These are phyloP conservation scores for Lampris incognitus DNA, from an alignment of 2,113 vertebrate species.

Conservation along the genomic window DNA sequence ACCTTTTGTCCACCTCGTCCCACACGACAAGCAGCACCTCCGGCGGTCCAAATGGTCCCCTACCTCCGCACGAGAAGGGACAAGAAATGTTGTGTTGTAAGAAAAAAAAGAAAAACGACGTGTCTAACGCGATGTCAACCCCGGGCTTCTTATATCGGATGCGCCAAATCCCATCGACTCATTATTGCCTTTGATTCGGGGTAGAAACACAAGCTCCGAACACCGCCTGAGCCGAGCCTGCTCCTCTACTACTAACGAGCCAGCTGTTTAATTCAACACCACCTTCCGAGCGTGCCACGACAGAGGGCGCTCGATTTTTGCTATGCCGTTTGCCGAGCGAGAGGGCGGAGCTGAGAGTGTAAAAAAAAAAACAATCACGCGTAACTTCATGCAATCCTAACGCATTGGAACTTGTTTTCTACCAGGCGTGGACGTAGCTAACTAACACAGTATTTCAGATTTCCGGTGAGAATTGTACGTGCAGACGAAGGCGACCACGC, in stretches of 20 bases:
- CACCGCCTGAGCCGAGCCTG: no score
- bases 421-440: no score
- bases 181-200: background rate
- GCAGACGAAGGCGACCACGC: no score
- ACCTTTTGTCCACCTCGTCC: slow-evolving; percentile 3
- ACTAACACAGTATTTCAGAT: no score
- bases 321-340: background rate
- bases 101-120: background rate
- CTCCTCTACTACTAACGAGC: slow-evolving; percentile 49
- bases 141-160: background rate
- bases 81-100: background rate
- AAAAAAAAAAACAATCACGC: background rate
- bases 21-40: background rate
- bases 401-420: no score
- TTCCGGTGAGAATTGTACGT: no score
- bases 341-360: background rate
- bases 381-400: no score
- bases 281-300: slow-evolving; percentile 19
- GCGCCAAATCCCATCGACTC: slow-evolving; percentile 5
- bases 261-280: slow-evolving; percentile 67
- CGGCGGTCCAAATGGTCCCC: slow-evolving; percentile 13
- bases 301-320: background rate
- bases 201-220: slow-evolving; percentile 5
- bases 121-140: background rate
- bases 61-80: background rate